Percentiles rank a stretch among this genome's conserved stretches.
Evolutionary conservation across 2,113 vertebrate genomes (phyloP).

Genomic region (Zosterops borbonicus): DNA sequence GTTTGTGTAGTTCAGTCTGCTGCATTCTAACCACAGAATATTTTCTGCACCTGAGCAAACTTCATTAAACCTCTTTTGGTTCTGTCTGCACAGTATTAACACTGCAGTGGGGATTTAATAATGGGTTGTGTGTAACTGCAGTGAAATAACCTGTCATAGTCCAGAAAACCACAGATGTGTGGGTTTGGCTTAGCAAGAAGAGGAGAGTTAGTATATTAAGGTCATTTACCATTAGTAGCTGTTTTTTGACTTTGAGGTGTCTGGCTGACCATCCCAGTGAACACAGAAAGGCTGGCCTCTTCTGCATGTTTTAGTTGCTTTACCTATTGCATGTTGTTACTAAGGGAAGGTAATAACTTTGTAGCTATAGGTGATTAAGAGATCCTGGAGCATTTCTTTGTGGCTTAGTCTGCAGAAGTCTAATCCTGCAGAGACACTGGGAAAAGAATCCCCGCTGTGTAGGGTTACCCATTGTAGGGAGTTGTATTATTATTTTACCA

Average conservation of each 20-base stretch:
- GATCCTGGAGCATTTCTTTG: background rate
- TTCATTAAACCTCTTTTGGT: background rate
- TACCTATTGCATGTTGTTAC: background rate
- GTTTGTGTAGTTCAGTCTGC: background rate
- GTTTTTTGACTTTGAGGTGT: background rate
- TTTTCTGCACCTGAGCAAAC: conserved; percentile 17
- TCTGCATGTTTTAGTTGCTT: background rate
- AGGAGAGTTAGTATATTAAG: background rate
- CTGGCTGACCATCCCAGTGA: background rate
- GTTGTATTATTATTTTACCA: background rate
- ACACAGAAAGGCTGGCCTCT: background rate
- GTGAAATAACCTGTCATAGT: background rate
- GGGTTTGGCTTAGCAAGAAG: background rate
- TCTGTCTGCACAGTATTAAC: background rate
- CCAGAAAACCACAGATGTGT: background rate
- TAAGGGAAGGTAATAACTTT: background rate
- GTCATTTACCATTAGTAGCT: background rate
- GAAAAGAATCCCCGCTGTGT: background rate
- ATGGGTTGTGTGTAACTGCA: background rate
- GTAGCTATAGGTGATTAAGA: background rate
- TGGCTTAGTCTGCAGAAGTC: background rate
- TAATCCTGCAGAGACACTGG: background rate
- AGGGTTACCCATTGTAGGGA: background rate
- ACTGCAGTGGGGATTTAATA: background rate
- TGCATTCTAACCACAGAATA: background rate